Evolutionary conservation across 2,797 vertebrate species (phyloP).

Genomic region (Gymnopithys bicolor): DNA sequence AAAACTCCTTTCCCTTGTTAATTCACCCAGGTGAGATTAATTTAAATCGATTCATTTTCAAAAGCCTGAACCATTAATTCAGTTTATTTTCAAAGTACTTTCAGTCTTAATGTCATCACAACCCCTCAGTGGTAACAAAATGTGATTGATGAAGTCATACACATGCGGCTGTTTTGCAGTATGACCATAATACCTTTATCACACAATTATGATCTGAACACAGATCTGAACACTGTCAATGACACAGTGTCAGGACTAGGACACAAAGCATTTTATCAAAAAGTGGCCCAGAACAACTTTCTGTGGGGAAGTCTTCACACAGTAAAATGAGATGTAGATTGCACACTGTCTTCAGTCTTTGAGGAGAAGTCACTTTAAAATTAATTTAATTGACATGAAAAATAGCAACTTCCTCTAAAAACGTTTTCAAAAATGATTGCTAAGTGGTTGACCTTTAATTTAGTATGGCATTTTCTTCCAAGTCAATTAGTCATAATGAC

Average conservation of each 20-base stretch:
- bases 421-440: neutral
- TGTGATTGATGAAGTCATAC: neutral
- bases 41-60: neutral
- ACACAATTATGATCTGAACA: neutral
- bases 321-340: rapidly evolving
- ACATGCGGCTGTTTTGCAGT: neutral
- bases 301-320: rapidly evolving
- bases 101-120: neutral
- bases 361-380: neutral
- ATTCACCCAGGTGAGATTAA: neutral
- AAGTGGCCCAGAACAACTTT: neutral
- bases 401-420: neutral
- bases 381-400: neutral
- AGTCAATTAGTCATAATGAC: neutral
- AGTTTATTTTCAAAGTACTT: neutral
- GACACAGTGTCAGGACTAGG: neutral
- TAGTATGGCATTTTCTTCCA: neutral
- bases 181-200: neutral
- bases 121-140: neutral
- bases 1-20: neutral
- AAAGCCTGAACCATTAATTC: neutral
- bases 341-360: neutral
- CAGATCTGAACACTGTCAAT: neutral
- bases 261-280: neutral
- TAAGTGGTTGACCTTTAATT: neutral